Evolutionary conservation across 2,113 vertebrate genomes (phyloP).

Genomic region (Bufo gargarizans): DNA sequence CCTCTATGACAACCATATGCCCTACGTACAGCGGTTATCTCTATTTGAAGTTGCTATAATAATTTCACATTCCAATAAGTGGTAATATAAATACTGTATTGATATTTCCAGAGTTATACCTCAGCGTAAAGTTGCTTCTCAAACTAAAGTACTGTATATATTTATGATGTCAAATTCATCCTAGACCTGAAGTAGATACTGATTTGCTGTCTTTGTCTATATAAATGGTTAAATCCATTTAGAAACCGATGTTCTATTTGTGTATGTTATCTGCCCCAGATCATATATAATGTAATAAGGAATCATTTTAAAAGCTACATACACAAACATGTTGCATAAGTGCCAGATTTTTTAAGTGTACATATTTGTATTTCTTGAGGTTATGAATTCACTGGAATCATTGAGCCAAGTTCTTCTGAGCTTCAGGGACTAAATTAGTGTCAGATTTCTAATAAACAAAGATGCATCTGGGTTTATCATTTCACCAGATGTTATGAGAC

Average conservation of each 20-base stretch:
- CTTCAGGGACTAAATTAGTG: conserved; percentile 54
- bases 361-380: conserved; percentile 48
- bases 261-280: conserved; percentile 6
- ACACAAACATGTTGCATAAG: conserved; percentile 16
- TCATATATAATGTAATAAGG: background rate
- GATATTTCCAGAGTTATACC: too few species aligned
- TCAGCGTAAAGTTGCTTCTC: too few species aligned
- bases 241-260: background rate
- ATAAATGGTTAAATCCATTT: background rate
- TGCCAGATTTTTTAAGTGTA: conserved; percentile 31
- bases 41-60: too few species aligned
- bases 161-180: background rate
- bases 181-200: background rate
- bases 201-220: background rate
- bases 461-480: conserved; percentile 52
- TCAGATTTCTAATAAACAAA: conserved; percentile 55
- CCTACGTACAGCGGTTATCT: too few species aligned
- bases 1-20: too few species aligned
- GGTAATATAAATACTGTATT: too few species aligned
- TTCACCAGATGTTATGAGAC: conserved; percentile 47
- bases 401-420: conserved; percentile 47
- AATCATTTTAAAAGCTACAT: conserved; percentile 23
- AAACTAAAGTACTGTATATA: too few species aligned
- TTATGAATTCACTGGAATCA: conserved; percentile 41
- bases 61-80: too few species aligned